phyloP scores from a whole-genome alignment of 2,888 invertebrate species.

The Dysmachus trigonus region DNA sequence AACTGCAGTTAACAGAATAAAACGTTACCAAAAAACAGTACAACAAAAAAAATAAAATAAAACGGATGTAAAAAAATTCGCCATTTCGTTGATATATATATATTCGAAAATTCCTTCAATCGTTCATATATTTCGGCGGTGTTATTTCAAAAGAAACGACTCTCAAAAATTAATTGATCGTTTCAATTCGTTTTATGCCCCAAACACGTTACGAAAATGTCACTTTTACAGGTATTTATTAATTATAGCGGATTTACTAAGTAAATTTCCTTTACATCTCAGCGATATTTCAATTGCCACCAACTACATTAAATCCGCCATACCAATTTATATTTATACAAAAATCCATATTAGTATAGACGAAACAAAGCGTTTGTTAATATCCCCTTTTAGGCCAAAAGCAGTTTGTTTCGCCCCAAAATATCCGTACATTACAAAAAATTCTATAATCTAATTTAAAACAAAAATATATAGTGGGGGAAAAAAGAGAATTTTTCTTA shows the following conservation, averaged over 20 bases:
- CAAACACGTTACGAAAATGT: conserved; percentile 62
- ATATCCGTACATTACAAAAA: conserved; percentile 19
- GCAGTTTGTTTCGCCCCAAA: conserved; percentile 37
- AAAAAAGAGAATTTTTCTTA: conserved; percentile 18
- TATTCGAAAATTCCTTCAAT: neutral
- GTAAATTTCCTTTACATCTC: neutral
- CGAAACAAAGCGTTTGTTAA: conserved; percentile 30
- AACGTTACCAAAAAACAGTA: conserved; percentile 11
- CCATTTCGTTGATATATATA: neutral
- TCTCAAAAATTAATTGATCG: conserved; percentile 51
- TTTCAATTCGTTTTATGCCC: conserved; percentile 56
- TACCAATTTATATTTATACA: conserved; percentile 3
- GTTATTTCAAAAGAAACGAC: conserved; percentile 45
- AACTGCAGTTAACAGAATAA: conserved; percentile 23
- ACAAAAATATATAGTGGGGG: neutral
- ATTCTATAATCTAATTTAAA: conserved; percentile 21
- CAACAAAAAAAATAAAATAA: conserved; percentile 29
- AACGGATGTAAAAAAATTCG: conserved; percentile 32
- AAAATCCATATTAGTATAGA: conserved; percentile 27
- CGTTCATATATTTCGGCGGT: conserved; percentile 1
- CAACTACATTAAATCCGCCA: conserved; percentile 11
- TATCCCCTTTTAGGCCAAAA: neutral
- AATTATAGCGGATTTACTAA: conserved; percentile 13
- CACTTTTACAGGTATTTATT: conserved; percentile 51
- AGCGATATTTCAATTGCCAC: neutral